A percentile compares a stretch with the other conserved stretches of the same genome.
These are phyloP conservation scores for Hirtodrosophila trivittata DNA, from an alignment of 2,888 invertebrate species.

Conservation along the genomic window DNA sequence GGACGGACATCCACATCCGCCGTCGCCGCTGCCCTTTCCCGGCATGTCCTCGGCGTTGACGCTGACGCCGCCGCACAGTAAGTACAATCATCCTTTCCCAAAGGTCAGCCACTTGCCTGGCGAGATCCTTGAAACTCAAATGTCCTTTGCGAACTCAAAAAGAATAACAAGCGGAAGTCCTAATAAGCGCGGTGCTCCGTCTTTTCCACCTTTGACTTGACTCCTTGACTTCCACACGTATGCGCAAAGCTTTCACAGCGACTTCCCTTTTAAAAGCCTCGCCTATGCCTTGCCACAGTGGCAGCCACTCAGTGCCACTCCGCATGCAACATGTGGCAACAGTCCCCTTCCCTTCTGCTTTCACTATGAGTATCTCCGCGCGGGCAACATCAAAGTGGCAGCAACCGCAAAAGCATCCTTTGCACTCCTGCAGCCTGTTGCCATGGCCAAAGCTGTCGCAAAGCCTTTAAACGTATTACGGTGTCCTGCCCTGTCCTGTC, in stretches of 20 bases:
- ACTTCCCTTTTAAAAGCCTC: slow-evolving; percentile 49
- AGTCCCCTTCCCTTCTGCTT: slow-evolving; percentile 4
- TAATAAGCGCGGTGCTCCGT: slow-evolving; percentile 25
- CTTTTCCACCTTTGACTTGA: no score
- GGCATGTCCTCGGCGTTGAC: slow-evolving; percentile 87
- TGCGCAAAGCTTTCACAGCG: slow-evolving; percentile 11
- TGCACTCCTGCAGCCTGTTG: slow-evolving; percentile 39
- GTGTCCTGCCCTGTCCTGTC: no score
- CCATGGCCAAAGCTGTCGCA: slow-evolving; percentile 65
- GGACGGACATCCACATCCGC: slow-evolving; percentile 85
- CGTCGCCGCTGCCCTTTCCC: slow-evolving; percentile 88
- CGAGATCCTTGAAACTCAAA: not conserved
- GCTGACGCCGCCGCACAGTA: slow-evolving; percentile 92
- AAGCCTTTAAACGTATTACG: slow-evolving; percentile 74
- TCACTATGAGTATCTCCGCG: slow-evolving; percentile 1
- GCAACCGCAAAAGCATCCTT: slow-evolving; percentile 42
- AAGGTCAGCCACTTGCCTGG: not conserved
- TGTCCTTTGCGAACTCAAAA: not conserved
- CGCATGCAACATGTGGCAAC: slow-evolving; percentile 75
- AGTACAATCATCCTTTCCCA: slow-evolving; percentile 80
- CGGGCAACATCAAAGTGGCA: slow-evolving; percentile 38
- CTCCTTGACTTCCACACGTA: no score
- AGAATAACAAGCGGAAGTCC: slow-evolving; percentile 29
- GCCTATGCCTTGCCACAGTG: slow-evolving; percentile 15
- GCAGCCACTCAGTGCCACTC: slow-evolving; percentile 6